Base-by-base conservation (phyloP, 2,888 invertebrate species). In the Hypselothyrea guttata region DNA sequence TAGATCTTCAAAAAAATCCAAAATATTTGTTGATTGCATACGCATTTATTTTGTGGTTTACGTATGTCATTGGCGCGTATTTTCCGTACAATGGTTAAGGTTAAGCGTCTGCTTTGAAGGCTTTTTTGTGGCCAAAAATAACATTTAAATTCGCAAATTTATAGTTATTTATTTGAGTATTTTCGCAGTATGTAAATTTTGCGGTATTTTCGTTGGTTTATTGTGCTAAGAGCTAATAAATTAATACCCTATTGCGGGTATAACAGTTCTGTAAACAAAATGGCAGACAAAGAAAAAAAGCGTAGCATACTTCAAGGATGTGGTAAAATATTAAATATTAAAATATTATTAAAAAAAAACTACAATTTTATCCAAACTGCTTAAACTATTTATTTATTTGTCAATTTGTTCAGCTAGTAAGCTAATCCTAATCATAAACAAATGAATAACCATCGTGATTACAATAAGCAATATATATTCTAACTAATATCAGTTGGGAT, bases 51-150 rank as follows among this genome's bases (percentile, higher is more conserved):
- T 64, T 41, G 58, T n/a, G 58, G 58, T 58, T 53, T 22, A 7
- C 22, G 4, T 57, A 38, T 34, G 52, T 52, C 1, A 13, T 11
- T 11, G 4, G 15, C n/a, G 33, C 18, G 4, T 22, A 66, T 67
- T 67, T 54, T 15, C 48, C 54, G 47, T 51, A 47, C 27, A 27
- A 7, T 33, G 47, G 41, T 63, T 68, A 55, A 38, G 37, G 9
- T 41, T 41, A 58, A 42, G 28, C 48, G 22, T 7, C 7, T 31
- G 8, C 7, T 28, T 41, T 48, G 38, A 67, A 51, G 57, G 49
- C 28, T 53, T 7, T 28, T 18, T 35, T 15, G 16, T 51, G 35
- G 49, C 3, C 16, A 30, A 48, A 41, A 33, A 49, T 13, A 53
- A 35, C 30, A 40, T 15, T n/a, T 31, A 52, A 48, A 38, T 57